Conservation (phyloP, 30 jellyfish, hydroid and myxozoan genomes). For the Nemopilema nomurai region DNA sequence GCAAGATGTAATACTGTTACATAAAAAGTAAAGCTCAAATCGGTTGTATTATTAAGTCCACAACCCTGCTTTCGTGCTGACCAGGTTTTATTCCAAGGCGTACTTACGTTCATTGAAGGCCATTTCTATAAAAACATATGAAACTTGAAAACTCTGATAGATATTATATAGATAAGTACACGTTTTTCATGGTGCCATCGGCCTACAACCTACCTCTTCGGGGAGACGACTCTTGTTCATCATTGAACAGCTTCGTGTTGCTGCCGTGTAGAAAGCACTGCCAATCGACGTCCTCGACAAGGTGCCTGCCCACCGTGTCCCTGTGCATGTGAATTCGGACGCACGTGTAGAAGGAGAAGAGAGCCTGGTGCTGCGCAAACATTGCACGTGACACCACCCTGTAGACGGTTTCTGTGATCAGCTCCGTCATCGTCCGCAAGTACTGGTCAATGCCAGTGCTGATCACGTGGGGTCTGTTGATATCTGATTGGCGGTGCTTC, state of each 20-base stretch:
- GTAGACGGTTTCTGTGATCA: slow-evolving; percentile 71
- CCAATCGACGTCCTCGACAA: slow-evolving; percentile 47
- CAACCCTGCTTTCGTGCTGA: no score
- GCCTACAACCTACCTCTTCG: slow-evolving; percentile 17
- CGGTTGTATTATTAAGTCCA: no score
- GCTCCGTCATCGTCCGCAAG: slow-evolving; percentile 56
- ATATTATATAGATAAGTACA: no score
- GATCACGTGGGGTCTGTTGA: slow-evolving; percentile 7
- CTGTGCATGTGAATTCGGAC: slow-evolving; percentile 44
- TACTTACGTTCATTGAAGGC: no score
- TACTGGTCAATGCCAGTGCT: slow-evolving; percentile 41
- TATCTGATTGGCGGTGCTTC: slow-evolving; percentile 31
- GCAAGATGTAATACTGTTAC: no score
- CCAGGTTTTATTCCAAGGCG: no score
- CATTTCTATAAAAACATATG: no score
- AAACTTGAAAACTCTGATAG: no score
- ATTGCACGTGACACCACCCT: slow-evolving; percentile 77
- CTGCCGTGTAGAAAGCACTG: slow-evolving; percentile 53
- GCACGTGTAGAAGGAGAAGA: slow-evolving; percentile 71
- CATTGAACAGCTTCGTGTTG: slow-evolving; percentile 20
- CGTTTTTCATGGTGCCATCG: neutral
- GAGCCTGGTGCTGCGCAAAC: slow-evolving; percentile 70
- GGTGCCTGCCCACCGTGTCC: slow-evolving; percentile 5
- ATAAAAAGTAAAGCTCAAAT: no score
- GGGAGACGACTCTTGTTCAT: slow-evolving; percentile 22